Percentiles rank a stretch among this genome's conserved stretches.
These are phyloP conservation scores for Hyperoplus immaculatus DNA, from an alignment of 2,797 vertebrate genomes.

Conservation along the genomic window DNA sequence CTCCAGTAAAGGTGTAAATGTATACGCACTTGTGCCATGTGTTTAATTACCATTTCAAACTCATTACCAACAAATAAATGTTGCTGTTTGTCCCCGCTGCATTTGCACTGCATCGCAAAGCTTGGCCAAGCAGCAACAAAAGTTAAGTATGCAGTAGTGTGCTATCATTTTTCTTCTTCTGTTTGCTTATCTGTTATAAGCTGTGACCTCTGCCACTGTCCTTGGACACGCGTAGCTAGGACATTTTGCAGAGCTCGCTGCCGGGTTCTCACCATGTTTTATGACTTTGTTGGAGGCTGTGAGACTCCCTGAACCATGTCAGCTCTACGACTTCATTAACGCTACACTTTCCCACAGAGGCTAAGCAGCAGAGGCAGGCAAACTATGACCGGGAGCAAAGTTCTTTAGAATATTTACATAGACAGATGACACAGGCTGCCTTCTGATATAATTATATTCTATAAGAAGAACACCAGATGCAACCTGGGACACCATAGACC, in stretches of 20 bases:
- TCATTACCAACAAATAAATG: conserved; percentile 52
- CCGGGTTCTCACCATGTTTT: conserved; percentile 34
- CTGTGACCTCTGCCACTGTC: conserved; percentile 35
- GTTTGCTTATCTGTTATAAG: conserved; percentile 21
- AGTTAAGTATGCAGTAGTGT: conserved; percentile 1
- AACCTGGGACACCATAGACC: too few relatives aligned
- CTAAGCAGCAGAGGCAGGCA: conserved; percentile 18
- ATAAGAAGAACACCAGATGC: too few relatives aligned
- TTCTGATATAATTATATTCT: not conserved
- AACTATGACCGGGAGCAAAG: conserved; percentile 30
- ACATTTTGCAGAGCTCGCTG: conserved; percentile 27
- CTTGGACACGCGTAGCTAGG: conserved; percentile 46
- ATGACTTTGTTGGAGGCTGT: conserved; percentile 45
- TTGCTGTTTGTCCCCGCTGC: conserved; percentile 10
- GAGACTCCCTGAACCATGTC: conserved; percentile 24
- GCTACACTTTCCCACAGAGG: conserved; percentile 20
- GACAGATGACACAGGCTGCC: not conserved
- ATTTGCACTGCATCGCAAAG: conserved; percentile 23
- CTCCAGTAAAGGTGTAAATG: conserved; percentile 32
- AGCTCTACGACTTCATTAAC: conserved; percentile 30
- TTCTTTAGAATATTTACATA: conserved; percentile 31
- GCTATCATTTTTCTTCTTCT: conserved; percentile 2
- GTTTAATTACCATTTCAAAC: conserved; percentile 60
- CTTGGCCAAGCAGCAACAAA: not conserved
- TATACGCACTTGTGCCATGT: conserved; percentile 19